Base-by-base conservation (phyloP, 2,113 vertebrate genomes). In the Corydoras maculifer region DNA sequence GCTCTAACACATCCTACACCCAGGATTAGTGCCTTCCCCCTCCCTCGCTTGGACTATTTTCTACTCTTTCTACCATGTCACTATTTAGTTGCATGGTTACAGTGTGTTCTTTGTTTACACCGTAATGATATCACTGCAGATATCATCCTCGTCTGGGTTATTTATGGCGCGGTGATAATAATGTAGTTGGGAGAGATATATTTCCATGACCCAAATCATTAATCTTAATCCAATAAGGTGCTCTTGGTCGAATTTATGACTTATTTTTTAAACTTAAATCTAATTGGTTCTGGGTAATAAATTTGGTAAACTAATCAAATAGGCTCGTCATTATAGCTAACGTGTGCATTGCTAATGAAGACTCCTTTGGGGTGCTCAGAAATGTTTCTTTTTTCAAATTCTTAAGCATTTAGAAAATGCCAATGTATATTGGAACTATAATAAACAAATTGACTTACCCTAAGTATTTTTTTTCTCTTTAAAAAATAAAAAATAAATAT, bases 231-330 rank as follows among this genome's bases (percentile, higher is more conserved):
- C 73, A 61, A 82, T 88, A 87, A 85, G 86, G 82, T 78, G 11
- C 29, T 74, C 75, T 74, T 85, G 83, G 85, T 84, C 83, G 60
- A 86, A 87, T 87, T 84, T 85, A 88, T 88, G 81, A 86, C 81
- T 86, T 83, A 88, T 89, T 87, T 87, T 88, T 90, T 87, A 89
- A 84, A 87, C 83, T 87, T 85, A 83, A 83, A 79, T 88, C 85
- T 88, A 88, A 89, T 89, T 88, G 83, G 79, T 86, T 84, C 79
- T 82, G 82, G 79, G 82, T 79, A 84, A 88, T 89, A 88, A 85
- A 86, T 87, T 80, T 78, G 75, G 75, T 86, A 85, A 89, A 90
- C 88, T 80, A 87, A 76, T 81, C 77, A 78, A 77, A 75, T n/a
- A 78, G 79, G 29, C 59, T 65, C 32, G 70, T 55, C 57, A 77